Evolutionary conservation across 2,797 vertebrate species (phyloP).

Genomic region (Uromys caudimaculatus): DNA sequence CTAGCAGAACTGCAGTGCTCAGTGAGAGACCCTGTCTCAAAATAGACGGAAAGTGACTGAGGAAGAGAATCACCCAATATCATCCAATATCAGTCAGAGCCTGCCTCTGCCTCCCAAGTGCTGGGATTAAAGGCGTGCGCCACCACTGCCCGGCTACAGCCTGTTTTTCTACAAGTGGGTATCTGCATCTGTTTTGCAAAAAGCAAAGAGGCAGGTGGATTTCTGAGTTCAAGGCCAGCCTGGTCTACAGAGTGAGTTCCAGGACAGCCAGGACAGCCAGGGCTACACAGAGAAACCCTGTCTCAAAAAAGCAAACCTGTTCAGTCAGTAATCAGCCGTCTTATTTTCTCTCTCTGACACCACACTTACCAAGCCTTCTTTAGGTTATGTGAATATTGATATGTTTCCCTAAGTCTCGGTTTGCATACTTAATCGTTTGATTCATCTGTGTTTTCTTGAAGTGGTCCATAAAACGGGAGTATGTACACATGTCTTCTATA

Average conservation of each 20-base stretch:
- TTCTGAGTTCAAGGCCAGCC: too few species aligned
- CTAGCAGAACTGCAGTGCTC: neutral
- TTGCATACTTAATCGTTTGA: neutral
- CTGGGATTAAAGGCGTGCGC: too few species aligned
- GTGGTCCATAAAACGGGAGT: neutral
- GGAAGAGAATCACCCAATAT: neutral
- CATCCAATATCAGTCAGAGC: too few species aligned
- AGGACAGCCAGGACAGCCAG: too few species aligned
- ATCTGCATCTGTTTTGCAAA: neutral
- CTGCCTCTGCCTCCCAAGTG: too few species aligned
- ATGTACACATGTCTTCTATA: too few species aligned
- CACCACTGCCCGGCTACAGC: too few species aligned
- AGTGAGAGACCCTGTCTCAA: neutral
- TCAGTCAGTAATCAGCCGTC: neutral
- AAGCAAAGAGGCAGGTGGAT: too few species aligned
- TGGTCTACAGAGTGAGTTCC: too few species aligned
- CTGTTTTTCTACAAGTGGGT: neutral
- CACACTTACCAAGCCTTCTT: neutral
- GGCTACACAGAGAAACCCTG: too few species aligned
- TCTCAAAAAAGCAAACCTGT: neutral
- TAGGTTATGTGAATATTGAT: neutral
- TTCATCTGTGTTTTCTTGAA: neutral
- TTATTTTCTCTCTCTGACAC: neutral
- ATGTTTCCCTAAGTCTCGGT: neutral
- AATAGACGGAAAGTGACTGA: neutral